phyloP scores from a whole-genome alignment of 1,140 invertebrate genomes.

The Dendroctonus valens region DNA sequence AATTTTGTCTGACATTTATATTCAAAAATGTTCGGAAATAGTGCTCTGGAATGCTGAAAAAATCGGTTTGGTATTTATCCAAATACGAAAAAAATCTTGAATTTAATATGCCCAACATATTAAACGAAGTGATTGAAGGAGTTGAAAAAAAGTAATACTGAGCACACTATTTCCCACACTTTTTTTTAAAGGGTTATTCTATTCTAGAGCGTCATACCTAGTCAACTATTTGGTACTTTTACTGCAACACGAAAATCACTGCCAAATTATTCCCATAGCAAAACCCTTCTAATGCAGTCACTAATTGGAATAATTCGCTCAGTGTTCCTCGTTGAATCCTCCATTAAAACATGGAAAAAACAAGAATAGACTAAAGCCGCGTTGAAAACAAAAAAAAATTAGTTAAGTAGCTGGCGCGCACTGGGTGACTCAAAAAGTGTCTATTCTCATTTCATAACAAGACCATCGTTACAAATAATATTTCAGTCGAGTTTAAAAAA shows the following conservation, averaged over 20 bases:
- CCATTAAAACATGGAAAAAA: conserved; percentile 34
- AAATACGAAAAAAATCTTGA: conserved; percentile 3
- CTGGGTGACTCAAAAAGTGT: no score
- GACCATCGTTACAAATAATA: no score
- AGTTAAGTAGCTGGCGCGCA: no score
- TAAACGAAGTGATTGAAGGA: conserved; percentile 2
- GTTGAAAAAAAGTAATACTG: no score
- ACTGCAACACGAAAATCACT: background rate
- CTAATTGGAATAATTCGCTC: no score
- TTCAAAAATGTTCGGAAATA: no score
- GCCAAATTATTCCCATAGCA: background rate
- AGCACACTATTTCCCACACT: background rate
- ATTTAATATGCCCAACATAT: conserved; percentile 17
- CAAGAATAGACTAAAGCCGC: background rate
- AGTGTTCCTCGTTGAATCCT: background rate
- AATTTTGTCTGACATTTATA: no score
- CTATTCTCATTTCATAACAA: no score
- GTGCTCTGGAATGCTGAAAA: background rate
- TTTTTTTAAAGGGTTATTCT: conserved; percentile 3
- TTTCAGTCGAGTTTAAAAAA: no score
- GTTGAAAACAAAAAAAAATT: no score
- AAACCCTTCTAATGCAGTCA: background rate
- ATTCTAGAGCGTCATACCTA: conserved; percentile 7
- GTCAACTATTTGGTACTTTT: conserved; percentile 17
- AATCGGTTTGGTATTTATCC: background rate